These are phyloP conservation scores for Oncopodura yosiiana DNA, from an alignment of 1,140 invertebrate species.

Conservation along the genomic window DNA sequence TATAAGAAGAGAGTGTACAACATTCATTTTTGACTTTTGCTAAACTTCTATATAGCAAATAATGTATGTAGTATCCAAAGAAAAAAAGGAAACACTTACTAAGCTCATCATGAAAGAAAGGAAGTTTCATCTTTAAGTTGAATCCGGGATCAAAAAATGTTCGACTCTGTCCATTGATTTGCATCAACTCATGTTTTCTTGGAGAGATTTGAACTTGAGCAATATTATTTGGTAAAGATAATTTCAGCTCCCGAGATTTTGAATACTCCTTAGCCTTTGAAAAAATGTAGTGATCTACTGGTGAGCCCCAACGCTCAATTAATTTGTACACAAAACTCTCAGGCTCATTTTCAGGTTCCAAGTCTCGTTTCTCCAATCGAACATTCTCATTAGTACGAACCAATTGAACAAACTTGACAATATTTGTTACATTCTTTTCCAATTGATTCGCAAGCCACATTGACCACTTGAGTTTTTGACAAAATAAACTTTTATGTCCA, in stretches of 20 bases:
- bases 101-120: constrained; percentile 35
- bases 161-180: constrained; percentile 2
- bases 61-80: background rate
- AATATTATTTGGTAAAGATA: constrained; percentile 15
- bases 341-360: constrained; percentile 8
- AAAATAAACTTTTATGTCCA: constrained; percentile 10
- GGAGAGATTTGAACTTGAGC: constrained; percentile 16
- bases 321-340: constrained; percentile 20
- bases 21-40: background rate
- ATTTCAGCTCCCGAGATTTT: constrained; percentile 22
- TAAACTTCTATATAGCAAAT: background rate
- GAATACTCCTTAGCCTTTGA: constrained; percentile 26
- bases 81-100: constrained; percentile 27
- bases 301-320: constrained; percentile 19
- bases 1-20: too few relatives aligned
- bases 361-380: background rate
- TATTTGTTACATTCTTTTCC: constrained; percentile 21
- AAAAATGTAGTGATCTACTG: constrained; percentile 24
- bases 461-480: constrained; percentile 24
- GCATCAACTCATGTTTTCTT: constrained; percentile 2
- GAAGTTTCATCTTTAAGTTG: constrained; percentile 34
- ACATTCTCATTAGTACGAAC: background rate
- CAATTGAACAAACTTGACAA: constrained; percentile 9
- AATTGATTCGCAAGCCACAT: constrained; percentile 24
- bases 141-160: constrained; percentile 34